Evolutionary conservation across 2,888 invertebrate species (phyloP), one percentile per base, ranked within the genome.

Genomic region (Sarcophaga rosellei): DNA sequence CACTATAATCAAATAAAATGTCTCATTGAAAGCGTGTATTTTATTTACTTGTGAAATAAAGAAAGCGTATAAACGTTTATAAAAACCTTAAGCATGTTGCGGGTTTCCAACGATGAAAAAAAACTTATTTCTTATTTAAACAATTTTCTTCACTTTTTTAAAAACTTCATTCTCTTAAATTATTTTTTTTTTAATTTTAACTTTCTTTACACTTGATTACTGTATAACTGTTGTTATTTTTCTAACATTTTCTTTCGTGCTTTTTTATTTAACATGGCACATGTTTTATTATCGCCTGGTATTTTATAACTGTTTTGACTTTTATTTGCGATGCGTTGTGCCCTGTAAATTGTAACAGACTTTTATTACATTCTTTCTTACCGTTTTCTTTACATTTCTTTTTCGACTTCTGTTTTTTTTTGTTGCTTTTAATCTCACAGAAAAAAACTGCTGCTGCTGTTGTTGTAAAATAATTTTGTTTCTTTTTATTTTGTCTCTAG

Each of bases 241-340:
- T 47, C 21, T 8, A 20, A 4, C 15, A 20, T 45, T 68, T 68
- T 6, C 20, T 44, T 45, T 68, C 15, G 11, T 68, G 11, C 11
- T 45, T 44, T 17, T 62, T 69, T 63, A 10, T 45, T 10, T 15
- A 44, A 11, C 47, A 72, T 15, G 53, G 70, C 72, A 76, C 81
- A 77, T 82, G 77, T 82, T 77, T 77, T 66, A 66, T 77, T 68
- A 82, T 66, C 61, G 44, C 59, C 44, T 72, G 77, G 23, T 82
- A 65, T 73, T 82, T 59, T 35, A 72, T 53, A 77, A 77, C 72
- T 77, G 72, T 66, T 66, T 66, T 77, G 61, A 47, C 21, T 59
- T 47, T 74, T 35, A 21, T 11, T 6, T 61, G 15, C 10, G 15
- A 0, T 61, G 10, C 61, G 8, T 21, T 72, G 0, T 66, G 8